Conservation (phyloP, 2,888 invertebrate genomes). For the Seladonia tumulorum region DNA sequence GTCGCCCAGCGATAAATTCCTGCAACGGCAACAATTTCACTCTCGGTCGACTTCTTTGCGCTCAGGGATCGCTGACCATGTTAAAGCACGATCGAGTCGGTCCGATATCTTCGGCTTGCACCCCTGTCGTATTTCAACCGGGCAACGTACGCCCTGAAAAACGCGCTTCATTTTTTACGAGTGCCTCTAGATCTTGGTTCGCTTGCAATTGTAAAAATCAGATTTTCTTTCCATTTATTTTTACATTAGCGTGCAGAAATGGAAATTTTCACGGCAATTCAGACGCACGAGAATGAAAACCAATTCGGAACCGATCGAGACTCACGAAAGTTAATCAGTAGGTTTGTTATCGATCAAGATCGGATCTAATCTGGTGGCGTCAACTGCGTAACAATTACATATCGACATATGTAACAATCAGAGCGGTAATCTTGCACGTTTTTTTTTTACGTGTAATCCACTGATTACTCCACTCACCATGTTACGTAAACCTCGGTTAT, state of each 20-base stretch:
- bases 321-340: not conserved
- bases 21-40: conserved; percentile 29
- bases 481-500: not conserved
- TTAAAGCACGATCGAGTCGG: not conserved
- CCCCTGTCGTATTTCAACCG: conserved; percentile 16
- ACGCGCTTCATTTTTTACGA: not conserved
- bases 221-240: too few species aligned
- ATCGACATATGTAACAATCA: not conserved
- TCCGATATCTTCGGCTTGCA: conserved; percentile 21
- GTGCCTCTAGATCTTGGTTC: not conserved
- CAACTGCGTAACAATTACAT: not conserved
- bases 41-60: conserved; percentile 13
- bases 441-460: not conserved
- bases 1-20: conserved; percentile 32
- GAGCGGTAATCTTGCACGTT: not conserved
- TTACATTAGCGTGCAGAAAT: too few species aligned
- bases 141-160: not conserved
- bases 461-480: not conserved
- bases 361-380: not conserved
- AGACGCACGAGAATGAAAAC: too few species aligned
- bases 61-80: not conserved
- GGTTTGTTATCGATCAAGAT: not conserved
- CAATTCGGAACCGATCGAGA: not conserved
- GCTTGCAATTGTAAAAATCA: too few species aligned
- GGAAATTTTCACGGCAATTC: too few species aligned